Conservation (phyloP, 2,113 vertebrate genomes). For the Aramus guarauna region DNA sequence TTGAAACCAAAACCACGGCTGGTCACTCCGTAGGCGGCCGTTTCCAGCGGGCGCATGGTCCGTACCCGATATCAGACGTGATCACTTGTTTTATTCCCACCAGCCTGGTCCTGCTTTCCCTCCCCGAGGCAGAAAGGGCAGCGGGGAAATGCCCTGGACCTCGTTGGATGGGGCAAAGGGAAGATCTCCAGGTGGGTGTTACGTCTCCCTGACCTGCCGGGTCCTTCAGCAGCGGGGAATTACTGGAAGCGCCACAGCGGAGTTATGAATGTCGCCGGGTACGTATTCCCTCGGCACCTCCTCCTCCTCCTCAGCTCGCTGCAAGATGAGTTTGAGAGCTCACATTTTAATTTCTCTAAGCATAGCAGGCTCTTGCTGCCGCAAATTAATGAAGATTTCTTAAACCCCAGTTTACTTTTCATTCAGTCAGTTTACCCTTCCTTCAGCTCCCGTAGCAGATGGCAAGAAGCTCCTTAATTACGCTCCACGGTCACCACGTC, state of each 20-base stretch:
- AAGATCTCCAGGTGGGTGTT: rapidly evolving
- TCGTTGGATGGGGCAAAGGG: rapidly evolving
- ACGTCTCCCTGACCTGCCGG: not conserved
- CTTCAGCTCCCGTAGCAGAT: not conserved
- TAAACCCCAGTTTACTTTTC: not conserved
- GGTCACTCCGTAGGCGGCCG: not conserved
- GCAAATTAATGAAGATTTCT: not conserved
- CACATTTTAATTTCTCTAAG: not conserved
- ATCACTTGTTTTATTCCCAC: no score
- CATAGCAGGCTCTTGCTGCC: not conserved
- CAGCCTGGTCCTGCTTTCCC: not conserved
- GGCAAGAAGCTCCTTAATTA: not conserved
- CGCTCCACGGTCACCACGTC: not conserved
- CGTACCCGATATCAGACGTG: rapidly evolving
- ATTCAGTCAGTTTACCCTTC: not conserved
- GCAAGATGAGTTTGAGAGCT: not conserved
- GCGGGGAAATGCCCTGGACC: not conserved
- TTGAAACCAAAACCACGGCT: not conserved
- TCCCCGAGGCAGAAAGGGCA: rapidly evolving
- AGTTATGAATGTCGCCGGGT: not conserved
- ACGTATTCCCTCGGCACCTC: not conserved
- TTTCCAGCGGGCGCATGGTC: not conserved
- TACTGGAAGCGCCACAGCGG: not conserved
- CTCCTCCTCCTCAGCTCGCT: not conserved
- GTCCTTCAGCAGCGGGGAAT: not conserved